A percentile compares a stretch with the other conserved stretches of the same genome.
Conservation (phyloP, 2,797 vertebrate genomes). For the Choloepus didactylus region DNA sequence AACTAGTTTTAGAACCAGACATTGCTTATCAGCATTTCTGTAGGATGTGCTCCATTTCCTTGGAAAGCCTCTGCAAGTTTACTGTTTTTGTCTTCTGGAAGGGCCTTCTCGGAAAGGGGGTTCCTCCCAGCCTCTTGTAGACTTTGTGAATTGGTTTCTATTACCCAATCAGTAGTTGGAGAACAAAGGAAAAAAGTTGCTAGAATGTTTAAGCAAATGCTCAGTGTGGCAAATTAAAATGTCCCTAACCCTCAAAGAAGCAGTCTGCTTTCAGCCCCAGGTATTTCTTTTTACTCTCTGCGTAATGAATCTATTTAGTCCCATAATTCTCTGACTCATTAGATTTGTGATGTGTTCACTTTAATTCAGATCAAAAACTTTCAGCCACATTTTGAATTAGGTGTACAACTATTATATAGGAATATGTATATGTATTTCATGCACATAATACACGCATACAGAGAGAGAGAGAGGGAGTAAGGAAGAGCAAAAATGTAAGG, state of each 20-base stretch:
- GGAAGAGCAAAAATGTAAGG: neutral
- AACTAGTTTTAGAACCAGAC: no score
- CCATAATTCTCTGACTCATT: neutral
- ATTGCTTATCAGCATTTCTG: no score
- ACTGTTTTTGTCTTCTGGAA: no score
- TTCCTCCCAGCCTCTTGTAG: neutral
- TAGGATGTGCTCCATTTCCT: no score
- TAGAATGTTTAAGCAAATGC: neutral
- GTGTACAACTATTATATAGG: no score
- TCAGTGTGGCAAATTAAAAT: neutral
- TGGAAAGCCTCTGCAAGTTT: no score
- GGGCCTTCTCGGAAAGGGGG: no score
- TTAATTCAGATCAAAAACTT: neutral
- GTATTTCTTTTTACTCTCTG: rapidly evolving
- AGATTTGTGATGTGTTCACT: neutral
- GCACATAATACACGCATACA: neutral
- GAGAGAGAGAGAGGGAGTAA: neutral
- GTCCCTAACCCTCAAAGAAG: neutral
- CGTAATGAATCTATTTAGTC: neutral
- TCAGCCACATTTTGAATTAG: neutral
- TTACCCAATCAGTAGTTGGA: neutral
- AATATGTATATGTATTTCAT: neutral
- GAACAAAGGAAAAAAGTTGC: neutral
- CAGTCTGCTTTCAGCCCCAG: neutral
- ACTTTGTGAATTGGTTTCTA: neutral